phyloP scores from a whole-genome alignment of 2,113 vertebrate genomes.

The Pangasianodon gigas region DNA sequence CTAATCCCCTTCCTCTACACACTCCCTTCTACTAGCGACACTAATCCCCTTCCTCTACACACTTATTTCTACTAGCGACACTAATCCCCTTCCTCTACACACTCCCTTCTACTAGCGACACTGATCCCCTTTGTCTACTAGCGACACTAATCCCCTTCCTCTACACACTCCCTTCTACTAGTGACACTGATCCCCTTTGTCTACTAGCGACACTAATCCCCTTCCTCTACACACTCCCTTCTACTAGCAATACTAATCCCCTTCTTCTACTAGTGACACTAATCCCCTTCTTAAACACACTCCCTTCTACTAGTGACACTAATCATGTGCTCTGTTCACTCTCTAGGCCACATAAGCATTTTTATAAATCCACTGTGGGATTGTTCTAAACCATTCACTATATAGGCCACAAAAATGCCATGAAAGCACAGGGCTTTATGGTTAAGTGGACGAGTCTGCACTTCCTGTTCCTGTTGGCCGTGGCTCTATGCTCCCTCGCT shows the following conservation, averaged over 20 bases:
- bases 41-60: too few species aligned
- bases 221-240: too few species aligned
- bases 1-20: conserved; percentile 73
- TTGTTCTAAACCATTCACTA: not conserved
- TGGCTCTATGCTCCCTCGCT: not conserved
- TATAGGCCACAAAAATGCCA: not conserved
- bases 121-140: conserved; percentile 66
- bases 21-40: too few species aligned
- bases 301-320: too few species aligned
- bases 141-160: conserved; percentile 8
- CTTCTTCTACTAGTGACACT: too few species aligned
- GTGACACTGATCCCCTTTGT: too few species aligned
- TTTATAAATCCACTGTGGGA: not conserved
- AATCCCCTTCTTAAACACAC: too few species aligned
- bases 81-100: not conserved
- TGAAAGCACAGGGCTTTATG: not conserved
- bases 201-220: too few species aligned
- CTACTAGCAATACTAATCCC: too few species aligned
- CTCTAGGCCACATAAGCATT: not conserved
- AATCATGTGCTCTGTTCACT: not conserved
- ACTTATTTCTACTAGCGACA: not conserved
- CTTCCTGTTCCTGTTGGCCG: not conserved
- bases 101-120: too few species aligned
- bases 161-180: too few species aligned
- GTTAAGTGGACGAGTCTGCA: conserved; percentile 1